Percentiles rank a stretch among this genome's conserved stretches.
These are phyloP conservation scores for Stenichneumon culpator DNA, from an alignment of 2,888 invertebrate genomes.

Conservation along the genomic window DNA sequence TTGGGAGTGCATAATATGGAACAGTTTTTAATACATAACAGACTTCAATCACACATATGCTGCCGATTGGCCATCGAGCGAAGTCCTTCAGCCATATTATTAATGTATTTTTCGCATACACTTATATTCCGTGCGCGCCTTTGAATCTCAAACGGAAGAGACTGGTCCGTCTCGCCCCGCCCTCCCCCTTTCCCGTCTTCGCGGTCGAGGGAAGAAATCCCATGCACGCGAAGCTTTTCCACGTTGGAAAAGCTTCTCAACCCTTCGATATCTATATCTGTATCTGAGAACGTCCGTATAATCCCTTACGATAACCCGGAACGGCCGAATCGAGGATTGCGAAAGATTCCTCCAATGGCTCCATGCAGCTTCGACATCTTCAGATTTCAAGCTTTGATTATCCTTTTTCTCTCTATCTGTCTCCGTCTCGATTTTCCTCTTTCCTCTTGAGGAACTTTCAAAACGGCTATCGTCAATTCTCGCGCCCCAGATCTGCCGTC, in stretches of 20 bases:
- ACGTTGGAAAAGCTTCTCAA: neutral
- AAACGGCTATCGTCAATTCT: constrained; percentile 34
- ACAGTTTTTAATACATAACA: too few relatives aligned
- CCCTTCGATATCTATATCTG: constrained; percentile 14
- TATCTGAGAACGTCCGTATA: constrained; percentile 48
- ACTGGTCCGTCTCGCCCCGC: too few relatives aligned
- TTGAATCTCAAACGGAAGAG: too few relatives aligned
- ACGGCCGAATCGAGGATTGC: constrained; percentile 53
- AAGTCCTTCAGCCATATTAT: too few relatives aligned
- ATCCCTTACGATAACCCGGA: constrained; percentile 57
- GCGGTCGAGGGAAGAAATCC: neutral
- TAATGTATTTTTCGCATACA: too few relatives aligned
- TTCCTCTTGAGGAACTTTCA: constrained; percentile 9
- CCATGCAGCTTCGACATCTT: constrained; percentile 17
- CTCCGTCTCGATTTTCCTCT: neutral
- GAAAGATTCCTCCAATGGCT: constrained; percentile 31
- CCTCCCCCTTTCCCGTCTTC: neutral
- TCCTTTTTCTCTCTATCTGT: neutral
- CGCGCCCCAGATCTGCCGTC: neutral
- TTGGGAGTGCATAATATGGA: too few relatives aligned
- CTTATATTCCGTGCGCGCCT: too few relatives aligned
- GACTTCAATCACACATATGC: too few relatives aligned
- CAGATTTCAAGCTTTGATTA: constrained; percentile 34
- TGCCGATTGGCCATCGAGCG: too few relatives aligned
- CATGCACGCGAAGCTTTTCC: neutral